A percentile compares a stretch with the other conserved stretches of the same genome.
These are phyloP conservation scores for Spodoptera frugiperda DNA, from an alignment of 1,140 invertebrate species.

Conservation along the genomic window DNA sequence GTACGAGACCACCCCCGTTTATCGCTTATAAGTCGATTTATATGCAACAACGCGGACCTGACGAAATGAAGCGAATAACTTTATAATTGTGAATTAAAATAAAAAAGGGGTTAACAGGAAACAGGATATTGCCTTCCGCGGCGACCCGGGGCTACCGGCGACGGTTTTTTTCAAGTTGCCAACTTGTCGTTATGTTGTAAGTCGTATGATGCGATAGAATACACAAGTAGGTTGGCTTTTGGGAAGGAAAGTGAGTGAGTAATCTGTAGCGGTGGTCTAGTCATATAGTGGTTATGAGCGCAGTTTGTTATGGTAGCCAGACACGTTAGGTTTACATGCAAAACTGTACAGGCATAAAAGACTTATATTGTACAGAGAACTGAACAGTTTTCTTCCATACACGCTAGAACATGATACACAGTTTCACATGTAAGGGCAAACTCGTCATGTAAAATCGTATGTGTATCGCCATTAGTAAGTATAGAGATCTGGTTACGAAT, in stretches of 20 bases:
- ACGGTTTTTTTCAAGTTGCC: slow-evolving; percentile 62
- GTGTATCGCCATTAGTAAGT: too few relatives aligned
- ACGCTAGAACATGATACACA: too few relatives aligned
- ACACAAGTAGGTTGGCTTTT: slow-evolving; percentile 29
- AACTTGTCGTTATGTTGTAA: slow-evolving; percentile 44
- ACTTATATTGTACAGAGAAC: too few relatives aligned
- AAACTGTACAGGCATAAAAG: too few relatives aligned
- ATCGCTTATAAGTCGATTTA: slow-evolving; percentile 62
- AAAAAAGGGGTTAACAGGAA: slow-evolving; percentile 79
- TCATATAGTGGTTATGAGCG: too few relatives aligned
- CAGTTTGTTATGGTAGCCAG: too few relatives aligned
- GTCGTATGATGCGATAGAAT: slow-evolving; percentile 24
- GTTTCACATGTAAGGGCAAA: too few relatives aligned
- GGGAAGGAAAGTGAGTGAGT: neutral
- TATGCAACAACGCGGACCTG: slow-evolving; percentile 58
- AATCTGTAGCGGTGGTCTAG: neutral
- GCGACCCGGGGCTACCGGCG: slow-evolving; percentile 71
- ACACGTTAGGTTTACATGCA: too few relatives aligned
- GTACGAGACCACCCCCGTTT: slow-evolving; percentile 66
- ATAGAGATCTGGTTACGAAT: too few relatives aligned
- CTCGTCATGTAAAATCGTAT: too few relatives aligned
- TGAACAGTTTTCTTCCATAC: too few relatives aligned
- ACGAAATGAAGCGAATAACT: slow-evolving; percentile 82
- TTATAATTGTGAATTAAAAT: slow-evolving; percentile 80
- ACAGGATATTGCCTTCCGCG: slow-evolving; percentile 81